These are phyloP conservation scores for Dolichopus griseipennis DNA, from an alignment of 2,888 invertebrate species.

Conservation along the genomic window DNA sequence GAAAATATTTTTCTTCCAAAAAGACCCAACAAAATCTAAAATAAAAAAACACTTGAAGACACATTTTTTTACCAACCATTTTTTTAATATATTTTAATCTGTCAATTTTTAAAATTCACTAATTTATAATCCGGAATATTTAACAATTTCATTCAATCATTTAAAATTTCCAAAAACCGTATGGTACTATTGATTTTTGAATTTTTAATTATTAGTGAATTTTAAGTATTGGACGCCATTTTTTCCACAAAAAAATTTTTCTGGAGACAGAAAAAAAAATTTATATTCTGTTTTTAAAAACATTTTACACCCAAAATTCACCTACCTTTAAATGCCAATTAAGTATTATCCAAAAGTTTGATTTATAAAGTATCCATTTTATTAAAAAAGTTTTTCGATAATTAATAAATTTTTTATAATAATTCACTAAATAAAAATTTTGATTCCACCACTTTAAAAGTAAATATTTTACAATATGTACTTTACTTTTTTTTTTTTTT, in stretches of 20 bases:
- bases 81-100: no score
- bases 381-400: not conserved
- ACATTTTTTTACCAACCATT: no score
- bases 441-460: conserved; percentile 2
- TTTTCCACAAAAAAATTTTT: not conserved
- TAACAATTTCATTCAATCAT: not conserved
- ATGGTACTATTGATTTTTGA: not conserved
- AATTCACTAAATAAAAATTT: not conserved
- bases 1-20: not conserved
- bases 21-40: no score
- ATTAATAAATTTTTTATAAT: not conserved
- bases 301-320: not conserved
- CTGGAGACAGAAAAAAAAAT: not conserved
- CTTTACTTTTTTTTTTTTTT: not conserved
- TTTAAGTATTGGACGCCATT: not conserved
- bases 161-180: not conserved
- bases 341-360: not conserved
- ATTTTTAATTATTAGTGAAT: not conserved
- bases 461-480: not conserved
- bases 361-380: conserved; percentile 4
- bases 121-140: not conserved
- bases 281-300: not conserved
- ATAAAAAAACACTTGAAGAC: no score
- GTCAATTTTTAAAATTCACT: no score
- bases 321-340: not conserved